phyloP scores from a whole-genome alignment of 2,888 invertebrate genomes.

The Alviniconcha strummeri region DNA sequence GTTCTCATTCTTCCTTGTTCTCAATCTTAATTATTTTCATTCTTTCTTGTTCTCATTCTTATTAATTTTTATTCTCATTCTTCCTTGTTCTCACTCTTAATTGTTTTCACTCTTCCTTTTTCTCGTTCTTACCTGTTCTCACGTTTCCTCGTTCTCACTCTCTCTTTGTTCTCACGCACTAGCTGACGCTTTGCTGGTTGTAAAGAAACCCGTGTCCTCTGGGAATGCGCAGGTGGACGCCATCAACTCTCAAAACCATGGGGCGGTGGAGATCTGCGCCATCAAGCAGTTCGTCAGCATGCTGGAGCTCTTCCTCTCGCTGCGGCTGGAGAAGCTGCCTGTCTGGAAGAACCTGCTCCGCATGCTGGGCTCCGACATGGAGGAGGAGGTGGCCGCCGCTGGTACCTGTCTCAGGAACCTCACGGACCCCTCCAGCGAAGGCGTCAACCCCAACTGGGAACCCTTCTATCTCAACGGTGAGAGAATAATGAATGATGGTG shows the following conservation, averaged over 20 bases:
- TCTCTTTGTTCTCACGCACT: not conserved
- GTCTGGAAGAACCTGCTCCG: conserved; percentile 68
- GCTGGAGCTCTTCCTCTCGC: conserved; percentile 64
- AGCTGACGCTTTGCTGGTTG: too few species aligned
- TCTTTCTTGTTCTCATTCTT: not conserved
- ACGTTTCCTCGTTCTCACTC: not conserved
- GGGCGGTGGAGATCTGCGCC: conserved; percentile 70
- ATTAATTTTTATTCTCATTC: not conserved
- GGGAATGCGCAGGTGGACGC: conserved; percentile 41
- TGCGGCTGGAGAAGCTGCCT: conserved; percentile 60
- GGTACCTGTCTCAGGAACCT: conserved; percentile 63
- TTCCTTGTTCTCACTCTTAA: not conserved
- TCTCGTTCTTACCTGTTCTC: not conserved
- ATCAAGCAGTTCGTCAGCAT: conserved; percentile 60
- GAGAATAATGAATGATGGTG: not conserved
- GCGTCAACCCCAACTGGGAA: conserved; percentile 66
- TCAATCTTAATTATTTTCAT: not conserved
- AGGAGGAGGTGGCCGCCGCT: conserved; percentile 66
- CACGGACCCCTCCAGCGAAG: conserved; percentile 48
- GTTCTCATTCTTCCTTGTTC: not conserved
- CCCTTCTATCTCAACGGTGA: conserved; percentile 56
- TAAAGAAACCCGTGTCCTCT: not conserved
- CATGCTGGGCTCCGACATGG: conserved; percentile 63
- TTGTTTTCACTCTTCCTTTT: not conserved
- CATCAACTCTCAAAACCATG: conserved; percentile 67